Base-by-base conservation (phyloP, 2,888 invertebrate species). In the Tuta absoluta region DNA sequence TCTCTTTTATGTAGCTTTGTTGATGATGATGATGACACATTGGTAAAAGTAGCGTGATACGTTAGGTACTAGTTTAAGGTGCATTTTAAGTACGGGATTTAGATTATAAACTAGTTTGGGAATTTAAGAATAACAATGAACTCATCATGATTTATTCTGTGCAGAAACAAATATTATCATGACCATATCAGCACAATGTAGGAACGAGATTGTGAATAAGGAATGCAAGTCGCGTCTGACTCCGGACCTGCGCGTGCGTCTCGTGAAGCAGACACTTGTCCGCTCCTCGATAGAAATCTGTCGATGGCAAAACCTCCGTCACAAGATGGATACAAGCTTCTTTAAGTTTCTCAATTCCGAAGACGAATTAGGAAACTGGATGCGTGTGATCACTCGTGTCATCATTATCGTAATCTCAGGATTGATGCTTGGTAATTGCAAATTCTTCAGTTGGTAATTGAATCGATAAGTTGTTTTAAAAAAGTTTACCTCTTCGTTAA, bases 321-420 rank as follows among this genome's bases (percentile, higher is more conserved):
- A 21, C 21, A 41, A 7, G 41, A 14, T 41, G 41, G 41, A 1
- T 41, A 41, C 78, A 79, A 81, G 82, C 82, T 86, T 86, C 85
- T n/a, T n/a, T n/a, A 74, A 87, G 88, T 88, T 87, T 88, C 87
- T 85, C 86, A 85, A 84, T 83, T 79, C 82, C 82, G 79, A 75
- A 77, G 72, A 86, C 87, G 79, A 81, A 79, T 86, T 83, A 76
- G 82, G 83, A 72, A 82, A 78, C 77, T 72, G 53, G 70, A 67
- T 75, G 78, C 76, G 76, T 72, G 67, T 21, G 48, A 61, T 24
- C 77, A 71, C 74, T 76, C 72, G 78, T 69, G 72, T 66, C 63
- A 37, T 62, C 75, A 48, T 65, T 38, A 38, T 37, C 14, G 24
- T 19, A 8, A 59, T 19, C 41, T 59, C 58, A 48, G 10, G 28